phyloP scores from a whole-genome alignment of 2,888 invertebrate genomes.

The Trissonchulus sp. region DNA sequence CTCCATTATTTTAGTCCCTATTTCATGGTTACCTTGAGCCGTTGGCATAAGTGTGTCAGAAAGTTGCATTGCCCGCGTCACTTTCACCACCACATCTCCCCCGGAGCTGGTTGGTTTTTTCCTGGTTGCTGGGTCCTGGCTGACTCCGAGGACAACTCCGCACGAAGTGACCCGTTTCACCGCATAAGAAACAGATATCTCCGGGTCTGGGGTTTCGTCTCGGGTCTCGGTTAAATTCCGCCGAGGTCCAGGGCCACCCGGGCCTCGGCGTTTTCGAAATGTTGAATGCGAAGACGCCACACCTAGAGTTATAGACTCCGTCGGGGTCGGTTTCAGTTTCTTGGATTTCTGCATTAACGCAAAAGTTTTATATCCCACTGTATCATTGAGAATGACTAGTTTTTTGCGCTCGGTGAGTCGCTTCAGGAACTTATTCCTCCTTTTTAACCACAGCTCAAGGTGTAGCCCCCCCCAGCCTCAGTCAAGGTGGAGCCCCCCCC shows the following conservation, averaged over 20 bases:
- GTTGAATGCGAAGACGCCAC: not conserved
- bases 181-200: conserved; percentile 13
- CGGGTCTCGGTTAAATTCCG: not conserved
- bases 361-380: not conserved
- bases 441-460: too few relatives aligned
- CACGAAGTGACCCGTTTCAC: not conserved
- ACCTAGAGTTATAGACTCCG: not conserved
- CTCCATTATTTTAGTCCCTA: too few relatives aligned
- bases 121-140: too few relatives aligned
- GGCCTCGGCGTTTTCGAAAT: not conserved
- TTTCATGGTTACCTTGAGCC: too few relatives aligned
- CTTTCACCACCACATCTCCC: not conserved
- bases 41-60: too few relatives aligned
- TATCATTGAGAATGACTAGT: not conserved
- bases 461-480: too few relatives aligned
- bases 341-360: not conserved
- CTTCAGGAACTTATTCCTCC: not conserved
- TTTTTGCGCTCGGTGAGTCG: not conserved
- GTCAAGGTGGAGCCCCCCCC: too few relatives aligned
- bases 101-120: too few relatives aligned
- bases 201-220: not conserved
- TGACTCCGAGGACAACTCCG: not conserved
- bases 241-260: not conserved
- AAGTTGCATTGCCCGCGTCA: not conserved
- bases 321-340: not conserved